Evolutionary conservation across 2,797 vertebrate genomes (phyloP).

Genomic region (Parotocinclus haroldoi): DNA sequence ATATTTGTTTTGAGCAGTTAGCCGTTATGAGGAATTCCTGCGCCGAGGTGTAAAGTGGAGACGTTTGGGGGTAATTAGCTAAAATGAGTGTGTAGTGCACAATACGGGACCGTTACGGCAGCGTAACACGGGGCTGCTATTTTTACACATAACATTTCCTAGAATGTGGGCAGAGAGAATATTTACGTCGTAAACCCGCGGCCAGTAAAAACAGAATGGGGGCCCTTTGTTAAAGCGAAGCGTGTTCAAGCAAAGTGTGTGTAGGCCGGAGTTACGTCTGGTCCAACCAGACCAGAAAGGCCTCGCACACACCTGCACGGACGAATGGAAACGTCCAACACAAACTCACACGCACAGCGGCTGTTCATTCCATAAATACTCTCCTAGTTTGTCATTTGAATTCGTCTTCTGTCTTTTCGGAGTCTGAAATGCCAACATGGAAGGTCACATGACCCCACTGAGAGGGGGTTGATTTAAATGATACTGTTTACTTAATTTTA

Average conservation of each 20-base stretch:
- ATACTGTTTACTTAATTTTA: too few species aligned
- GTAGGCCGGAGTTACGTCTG: slow-evolving; percentile 10
- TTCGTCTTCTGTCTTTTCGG: too few species aligned
- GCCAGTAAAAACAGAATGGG: slow-evolving; percentile 14
- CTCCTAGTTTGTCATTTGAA: too few species aligned
- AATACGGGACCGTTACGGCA: slow-evolving; percentile 4
- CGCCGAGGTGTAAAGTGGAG: neutral
- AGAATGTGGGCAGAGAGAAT: slow-evolving; percentile 32
- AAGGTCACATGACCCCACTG: too few species aligned
- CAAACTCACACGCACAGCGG: too few species aligned
- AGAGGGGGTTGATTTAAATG: too few species aligned
- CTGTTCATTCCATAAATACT: too few species aligned
- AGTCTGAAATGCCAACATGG: too few species aligned
- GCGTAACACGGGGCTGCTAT: slow-evolving; percentile 29
- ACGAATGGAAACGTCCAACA: too few species aligned
- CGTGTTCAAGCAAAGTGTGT: slow-evolving; percentile 18
- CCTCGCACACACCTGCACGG: slow-evolving; percentile 6
- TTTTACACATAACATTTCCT: slow-evolving; percentile 52
- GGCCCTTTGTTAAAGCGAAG: slow-evolving; percentile 9
- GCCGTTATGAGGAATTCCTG: neutral
- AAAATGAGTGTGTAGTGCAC: slow-evolving; percentile 8
- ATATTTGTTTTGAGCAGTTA: slow-evolving; percentile 1
- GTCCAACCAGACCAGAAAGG: neutral
- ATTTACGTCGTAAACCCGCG: slow-evolving; percentile 26
- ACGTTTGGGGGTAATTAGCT: too few species aligned